Percentiles rank a stretch among this genome's conserved stretches.
These are phyloP conservation scores for Harpegnathos saltator DNA, from an alignment of 1,140 invertebrate genomes.

Conservation along the genomic window DNA sequence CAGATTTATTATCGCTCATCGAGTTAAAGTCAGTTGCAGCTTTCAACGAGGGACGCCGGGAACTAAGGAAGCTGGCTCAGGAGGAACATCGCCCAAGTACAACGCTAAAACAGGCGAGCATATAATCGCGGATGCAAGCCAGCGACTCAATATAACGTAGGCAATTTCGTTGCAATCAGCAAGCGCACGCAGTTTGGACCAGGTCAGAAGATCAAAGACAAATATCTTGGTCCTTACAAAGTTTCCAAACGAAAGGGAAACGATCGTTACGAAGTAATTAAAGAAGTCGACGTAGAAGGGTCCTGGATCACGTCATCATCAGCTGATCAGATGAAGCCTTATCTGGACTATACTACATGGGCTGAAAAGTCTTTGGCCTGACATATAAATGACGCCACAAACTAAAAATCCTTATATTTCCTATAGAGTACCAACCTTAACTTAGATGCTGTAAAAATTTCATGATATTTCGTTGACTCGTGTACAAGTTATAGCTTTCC, in stretches of 20 bases:
- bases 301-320: conserved; percentile 16
- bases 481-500: too few species aligned
- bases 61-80: conserved; percentile 64
- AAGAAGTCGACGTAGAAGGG: conserved; percentile 27
- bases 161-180: conserved; percentile 73
- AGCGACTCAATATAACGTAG: conserved; percentile 62
- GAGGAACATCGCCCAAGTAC: conserved; percentile 73
- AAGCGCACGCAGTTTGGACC: conserved; percentile 62
- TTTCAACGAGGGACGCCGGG: too few species aligned
- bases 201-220: conserved; percentile 55
- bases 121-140: conserved; percentile 69
- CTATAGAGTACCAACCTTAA: too few species aligned
- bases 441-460: too few species aligned
- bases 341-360: too few species aligned
- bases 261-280: conserved; percentile 60
- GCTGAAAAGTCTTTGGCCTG: too few species aligned
- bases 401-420: too few species aligned
- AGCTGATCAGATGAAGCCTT: conserved; percentile 40
- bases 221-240: conserved; percentile 65
- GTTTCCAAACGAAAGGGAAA: conserved; percentile 48
- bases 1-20: too few species aligned
- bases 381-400: too few species aligned
- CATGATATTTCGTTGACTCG: too few species aligned
- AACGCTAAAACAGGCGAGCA: conserved; percentile 74
- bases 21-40: too few species aligned